phyloP scores from a whole-genome alignment of 2,113 vertebrate species.

The Forbesichthys papilliferus region DNA sequence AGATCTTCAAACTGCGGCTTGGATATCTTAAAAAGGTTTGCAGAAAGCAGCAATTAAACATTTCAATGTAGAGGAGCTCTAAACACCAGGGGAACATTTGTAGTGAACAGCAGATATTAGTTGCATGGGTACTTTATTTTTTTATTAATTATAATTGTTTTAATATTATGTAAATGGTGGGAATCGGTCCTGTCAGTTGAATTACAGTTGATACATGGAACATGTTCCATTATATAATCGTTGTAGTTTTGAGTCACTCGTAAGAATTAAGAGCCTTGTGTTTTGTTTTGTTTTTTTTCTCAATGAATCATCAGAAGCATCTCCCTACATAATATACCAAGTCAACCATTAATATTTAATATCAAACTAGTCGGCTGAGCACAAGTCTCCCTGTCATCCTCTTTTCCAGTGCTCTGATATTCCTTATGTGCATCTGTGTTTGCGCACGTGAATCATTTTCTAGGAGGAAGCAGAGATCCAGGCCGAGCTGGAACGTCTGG shows the following conservation, averaged over 20 bases:
- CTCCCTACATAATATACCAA: constrained; percentile 30
- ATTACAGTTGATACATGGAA: not conserved
- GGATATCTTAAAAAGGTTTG: constrained; percentile 98
- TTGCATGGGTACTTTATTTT: no score
- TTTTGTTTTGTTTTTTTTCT: constrained; percentile 36
- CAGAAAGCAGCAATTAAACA: not conserved
- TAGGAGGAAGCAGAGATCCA: constrained; percentile 99
- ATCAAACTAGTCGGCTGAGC: constrained; percentile 33
- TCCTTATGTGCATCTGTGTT: constrained; percentile 45
- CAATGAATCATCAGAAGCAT: constrained; percentile 20
- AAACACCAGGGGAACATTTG: not conserved
- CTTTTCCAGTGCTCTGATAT: constrained; percentile 45
- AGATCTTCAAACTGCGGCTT: constrained; percentile 98
- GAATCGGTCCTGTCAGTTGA: no score
- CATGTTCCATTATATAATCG: not conserved
- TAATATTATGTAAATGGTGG: no score
- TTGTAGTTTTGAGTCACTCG: constrained; percentile 1
- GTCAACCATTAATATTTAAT: constrained; percentile 61
- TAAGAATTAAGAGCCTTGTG: constrained; percentile 9
- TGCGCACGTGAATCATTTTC: constrained; percentile 72
- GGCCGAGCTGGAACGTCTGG: constrained; percentile 97
- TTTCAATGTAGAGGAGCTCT: not conserved
- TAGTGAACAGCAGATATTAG: not conserved
- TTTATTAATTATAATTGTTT: no score
- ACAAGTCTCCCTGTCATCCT: constrained; percentile 28